Conservation (phyloP, 2,888 invertebrate genomes). For the Tortrix viridana region DNA sequence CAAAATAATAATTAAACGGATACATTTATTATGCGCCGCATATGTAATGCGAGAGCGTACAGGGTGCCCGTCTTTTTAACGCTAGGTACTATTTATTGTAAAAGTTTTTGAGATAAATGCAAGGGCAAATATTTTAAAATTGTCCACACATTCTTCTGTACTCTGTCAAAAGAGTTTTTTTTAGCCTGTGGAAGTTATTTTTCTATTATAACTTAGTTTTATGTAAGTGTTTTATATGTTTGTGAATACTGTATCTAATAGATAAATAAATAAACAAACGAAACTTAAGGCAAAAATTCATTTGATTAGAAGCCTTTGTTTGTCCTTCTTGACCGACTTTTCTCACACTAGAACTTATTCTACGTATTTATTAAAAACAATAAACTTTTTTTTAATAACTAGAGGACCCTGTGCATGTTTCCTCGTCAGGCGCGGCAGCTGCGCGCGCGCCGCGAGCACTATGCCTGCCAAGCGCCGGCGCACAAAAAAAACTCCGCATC, state of each 20-base stretch:
- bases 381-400: no score
- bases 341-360: no score
- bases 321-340: no score
- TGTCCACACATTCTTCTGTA: background rate
- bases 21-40: constrained; percentile 80
- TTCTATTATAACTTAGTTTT: no score
- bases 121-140: no score
- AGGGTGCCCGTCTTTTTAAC: constrained; percentile 50
- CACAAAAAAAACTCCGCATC: background rate
- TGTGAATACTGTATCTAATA: no score
- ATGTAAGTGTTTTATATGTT: no score
- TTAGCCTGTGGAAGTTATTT: no score
- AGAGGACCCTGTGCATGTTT: constrained; percentile 24
- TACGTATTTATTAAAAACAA: no score
- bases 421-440: constrained; percentile 38
- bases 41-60: constrained; percentile 66
- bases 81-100: background rate
- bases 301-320: no score
- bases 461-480: constrained; percentile 8
- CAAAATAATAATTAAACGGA: constrained; percentile 84
- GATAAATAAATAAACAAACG: no score
- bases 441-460: constrained; percentile 30
- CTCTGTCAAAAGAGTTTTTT: background rate
- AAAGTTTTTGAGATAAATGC: background rate
- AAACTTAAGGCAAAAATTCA: no score